Base-by-base conservation (phyloP, 1,140 invertebrate genomes). In the Brachystomella parvula region DNA sequence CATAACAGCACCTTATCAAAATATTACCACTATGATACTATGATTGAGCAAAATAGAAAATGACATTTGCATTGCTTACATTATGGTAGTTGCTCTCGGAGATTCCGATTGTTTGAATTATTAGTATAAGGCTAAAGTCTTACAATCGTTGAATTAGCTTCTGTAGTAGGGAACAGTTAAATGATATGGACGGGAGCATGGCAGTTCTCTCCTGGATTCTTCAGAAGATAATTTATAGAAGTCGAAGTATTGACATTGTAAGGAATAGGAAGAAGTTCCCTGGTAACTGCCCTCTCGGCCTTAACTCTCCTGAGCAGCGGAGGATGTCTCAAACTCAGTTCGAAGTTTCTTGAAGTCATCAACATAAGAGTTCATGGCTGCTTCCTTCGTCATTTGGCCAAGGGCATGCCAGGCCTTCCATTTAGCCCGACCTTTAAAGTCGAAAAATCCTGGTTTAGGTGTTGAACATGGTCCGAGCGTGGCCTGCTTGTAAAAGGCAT, bases 401-500 rank as follows among this genome's bases (percentile, higher is more conserved):
- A 68, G 49, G 29, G n/a, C 15, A 3, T 53, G 32, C 67, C 67
- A 68, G 15, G 67, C 62, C 2, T 62, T 33, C 67, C 67, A 68
- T 33, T 68, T 68, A 12, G 63, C 44, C 26, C 62, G 49, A 39
- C n/a, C 63, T 21, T 26, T 3, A n/a, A 68, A 57, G 9, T 64
- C 24, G 1, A 68, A 29, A 30, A 64, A 31, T n/a, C 82, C 81
- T 35, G 84, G 84, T 59, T 83, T 80, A n/a, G 76, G 70, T 9
- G 74, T 77, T 63, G 79, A 80, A 65, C 82, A 82, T 63, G 79
- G 74, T 12, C 84, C 84, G 57, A 75, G 72, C 0, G 82, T 84
- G 3, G 81, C 78, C 80, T 85, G 75, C 53, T 85, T 85, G 74
- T 81, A 85, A n/a, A 84, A 74, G 17, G 75, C 82, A 76, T 84